Evolutionary conservation across 2,797 vertebrate species (phyloP).

Genomic region (Calcarius lapponicus): DNA sequence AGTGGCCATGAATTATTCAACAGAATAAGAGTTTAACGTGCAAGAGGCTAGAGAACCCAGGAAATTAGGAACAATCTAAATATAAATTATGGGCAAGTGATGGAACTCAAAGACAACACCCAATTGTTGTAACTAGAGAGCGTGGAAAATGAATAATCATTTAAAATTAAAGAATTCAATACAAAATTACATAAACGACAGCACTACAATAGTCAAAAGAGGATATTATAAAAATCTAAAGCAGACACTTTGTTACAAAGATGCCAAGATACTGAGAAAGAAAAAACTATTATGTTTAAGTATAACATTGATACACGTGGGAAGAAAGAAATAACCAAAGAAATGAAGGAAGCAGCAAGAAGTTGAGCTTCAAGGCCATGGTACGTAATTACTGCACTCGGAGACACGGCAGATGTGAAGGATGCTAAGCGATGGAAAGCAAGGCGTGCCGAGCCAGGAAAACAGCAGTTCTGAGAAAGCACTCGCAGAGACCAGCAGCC

Average conservation of each 20-base stretch:
- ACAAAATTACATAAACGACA: not conserved
- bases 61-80: not conserved
- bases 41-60: not conserved
- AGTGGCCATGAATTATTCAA: not conserved
- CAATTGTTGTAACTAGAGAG: not conserved
- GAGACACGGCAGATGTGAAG: not conserved
- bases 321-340: not conserved
- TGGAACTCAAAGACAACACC: not conserved
- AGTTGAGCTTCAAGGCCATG: not conserved
- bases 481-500: not conserved
- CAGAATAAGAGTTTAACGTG: not conserved
- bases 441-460: not conserved
- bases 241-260: not conserved
- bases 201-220: not conserved
- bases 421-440: not conserved
- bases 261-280: not conserved
- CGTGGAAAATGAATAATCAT: not conserved
- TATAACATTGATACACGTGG: fast-evolving
- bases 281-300: not conserved
- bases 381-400: fast-evolving
- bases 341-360: not conserved
- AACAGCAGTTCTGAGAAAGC: not conserved
- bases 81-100: not conserved
- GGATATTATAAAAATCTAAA: not conserved
- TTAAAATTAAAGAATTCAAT: not conserved